Percentiles rank a stretch among this genome's conserved stretches.
These are phyloP conservation scores for Drosophila nikananu DNA, from an alignment of 1,140 invertebrate species.

Conservation along the genomic window DNA sequence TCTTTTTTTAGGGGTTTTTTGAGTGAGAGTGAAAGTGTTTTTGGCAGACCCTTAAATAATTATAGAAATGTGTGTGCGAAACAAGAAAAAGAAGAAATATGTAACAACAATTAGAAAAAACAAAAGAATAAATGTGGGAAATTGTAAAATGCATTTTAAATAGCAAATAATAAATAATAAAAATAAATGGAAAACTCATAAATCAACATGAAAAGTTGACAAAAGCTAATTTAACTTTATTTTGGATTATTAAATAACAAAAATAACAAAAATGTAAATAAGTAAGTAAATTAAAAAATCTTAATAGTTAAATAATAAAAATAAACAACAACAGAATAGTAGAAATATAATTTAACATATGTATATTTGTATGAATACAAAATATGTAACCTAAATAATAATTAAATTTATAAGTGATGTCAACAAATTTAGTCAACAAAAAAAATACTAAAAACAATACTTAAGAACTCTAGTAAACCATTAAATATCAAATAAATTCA, in stretches of 20 bases:
- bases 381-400: not conserved
- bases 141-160: too few relatives aligned
- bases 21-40: conserved; percentile 47
- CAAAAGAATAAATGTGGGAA: not conserved
- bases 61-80: conserved; percentile 8
- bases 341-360: not conserved
- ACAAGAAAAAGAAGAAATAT: not conserved
- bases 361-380: not conserved
- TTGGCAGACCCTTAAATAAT: conserved; percentile 23
- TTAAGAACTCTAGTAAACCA: not conserved
- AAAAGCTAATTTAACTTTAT: not conserved
- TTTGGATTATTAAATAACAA: not conserved
- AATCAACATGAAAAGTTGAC: not conserved
- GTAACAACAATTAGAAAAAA: not conserved
- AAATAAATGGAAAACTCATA: not conserved
- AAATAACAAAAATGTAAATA: not conserved
- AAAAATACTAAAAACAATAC: not conserved
- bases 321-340: too few relatives aligned
- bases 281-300: not conserved
- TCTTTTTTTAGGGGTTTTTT: not conserved
- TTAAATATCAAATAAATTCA: not conserved
- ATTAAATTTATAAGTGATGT: not conserved
- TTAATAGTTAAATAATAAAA: not conserved
- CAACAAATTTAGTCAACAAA: not conserved
- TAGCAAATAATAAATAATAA: not conserved